phyloP scores from a whole-genome alignment of 2,113 vertebrate species.

The Boleophthalmus pectinirostris region DNA sequence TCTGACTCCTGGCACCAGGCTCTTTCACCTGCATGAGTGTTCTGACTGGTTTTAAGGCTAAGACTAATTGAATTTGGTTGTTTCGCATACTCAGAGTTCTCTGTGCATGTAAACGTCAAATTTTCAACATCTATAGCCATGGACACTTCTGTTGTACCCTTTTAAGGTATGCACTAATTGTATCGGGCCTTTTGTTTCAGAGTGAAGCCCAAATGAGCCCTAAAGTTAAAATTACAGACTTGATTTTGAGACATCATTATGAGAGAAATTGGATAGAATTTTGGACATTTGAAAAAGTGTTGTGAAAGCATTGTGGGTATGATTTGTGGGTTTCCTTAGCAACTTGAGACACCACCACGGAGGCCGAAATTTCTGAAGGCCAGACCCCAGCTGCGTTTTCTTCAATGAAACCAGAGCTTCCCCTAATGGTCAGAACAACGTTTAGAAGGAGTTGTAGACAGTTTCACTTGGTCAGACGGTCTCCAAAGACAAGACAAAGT shows the following conservation, averaged over 20 bases:
- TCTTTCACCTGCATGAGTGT: no score
- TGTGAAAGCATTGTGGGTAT: constrained; percentile 4
- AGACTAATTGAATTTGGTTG: no score
- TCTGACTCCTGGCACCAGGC: no score
- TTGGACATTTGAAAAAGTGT: neutral
- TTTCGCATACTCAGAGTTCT: no score
- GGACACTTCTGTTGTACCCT: neutral
- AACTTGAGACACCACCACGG: neutral
- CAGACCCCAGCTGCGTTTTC: constrained; percentile 9
- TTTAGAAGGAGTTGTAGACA: neutral
- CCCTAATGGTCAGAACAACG: neutral
- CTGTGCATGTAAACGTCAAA: neutral
- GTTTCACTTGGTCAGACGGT: neutral
- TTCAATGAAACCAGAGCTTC: neutral
- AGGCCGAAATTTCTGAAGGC: neutral
- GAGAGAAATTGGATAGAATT: constrained; percentile 5
- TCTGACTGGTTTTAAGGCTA: neutral
- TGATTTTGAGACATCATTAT: neutral
- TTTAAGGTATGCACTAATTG: neutral
- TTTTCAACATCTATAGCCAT: constrained; percentile 17
- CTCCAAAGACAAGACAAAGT: constrained; percentile 2
- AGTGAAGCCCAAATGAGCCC: neutral
- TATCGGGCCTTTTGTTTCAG: neutral
- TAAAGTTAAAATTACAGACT: constrained; percentile 3
- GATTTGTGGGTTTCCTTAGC: constrained; percentile 3